Conservation (phyloP, 2,888 invertebrate species). For the Ochlodes sylvanus region DNA sequence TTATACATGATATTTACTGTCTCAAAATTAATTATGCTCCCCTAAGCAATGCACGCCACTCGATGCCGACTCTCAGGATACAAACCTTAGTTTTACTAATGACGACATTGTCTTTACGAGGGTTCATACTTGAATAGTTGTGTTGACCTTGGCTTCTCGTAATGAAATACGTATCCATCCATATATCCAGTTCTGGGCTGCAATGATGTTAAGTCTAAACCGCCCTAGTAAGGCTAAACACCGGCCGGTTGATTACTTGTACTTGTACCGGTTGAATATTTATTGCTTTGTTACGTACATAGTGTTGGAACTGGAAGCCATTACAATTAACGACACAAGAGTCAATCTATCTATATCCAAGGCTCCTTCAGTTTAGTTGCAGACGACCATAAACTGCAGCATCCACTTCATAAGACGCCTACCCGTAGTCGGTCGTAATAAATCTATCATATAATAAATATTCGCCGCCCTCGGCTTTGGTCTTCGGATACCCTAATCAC, state of each 20-base stretch:
- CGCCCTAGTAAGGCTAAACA: too few species aligned
- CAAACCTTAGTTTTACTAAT: background rate
- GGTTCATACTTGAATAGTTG: background rate
- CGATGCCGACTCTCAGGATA: background rate
- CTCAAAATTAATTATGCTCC: background rate
- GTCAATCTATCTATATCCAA: conserved; percentile 18
- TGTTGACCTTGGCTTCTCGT: background rate
- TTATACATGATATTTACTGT: background rate
- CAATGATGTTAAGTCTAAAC: too few species aligned
- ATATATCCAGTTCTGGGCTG: too few species aligned
- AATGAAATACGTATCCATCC: background rate
- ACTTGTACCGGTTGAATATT: too few species aligned
- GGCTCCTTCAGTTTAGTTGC: conserved; percentile 13
- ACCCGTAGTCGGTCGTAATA: background rate
- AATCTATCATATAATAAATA: background rate
- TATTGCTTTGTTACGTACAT: background rate
- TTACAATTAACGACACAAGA: conserved; percentile 3
- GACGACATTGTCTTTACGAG: background rate
- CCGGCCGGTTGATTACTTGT: too few species aligned
- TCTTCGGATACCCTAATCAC: background rate
- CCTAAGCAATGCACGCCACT: background rate
- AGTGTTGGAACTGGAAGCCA: background rate
- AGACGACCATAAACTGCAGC: conserved; percentile 26
- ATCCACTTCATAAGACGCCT: conserved; percentile 14
- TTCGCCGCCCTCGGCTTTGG: background rate